Conservation (phyloP, 2,797 vertebrate species). For the Onychomys leucogaster region DNA sequence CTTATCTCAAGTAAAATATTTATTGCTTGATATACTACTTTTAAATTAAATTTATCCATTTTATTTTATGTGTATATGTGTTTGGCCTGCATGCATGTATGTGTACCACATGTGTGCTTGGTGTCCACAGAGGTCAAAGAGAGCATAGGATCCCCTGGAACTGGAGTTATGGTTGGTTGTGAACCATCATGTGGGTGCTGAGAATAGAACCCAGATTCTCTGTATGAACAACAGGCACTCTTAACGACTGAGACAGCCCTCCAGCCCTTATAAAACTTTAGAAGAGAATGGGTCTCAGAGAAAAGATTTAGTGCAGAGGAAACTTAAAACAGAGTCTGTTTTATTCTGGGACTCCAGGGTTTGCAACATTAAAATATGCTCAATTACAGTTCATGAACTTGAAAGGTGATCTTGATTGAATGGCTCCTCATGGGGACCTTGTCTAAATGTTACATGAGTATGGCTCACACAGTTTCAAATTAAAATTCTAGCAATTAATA, state of each 20-base stretch:
- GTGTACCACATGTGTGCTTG: background rate
- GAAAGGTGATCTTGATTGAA: conserved; percentile 22
- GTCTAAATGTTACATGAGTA: conserved; percentile 48
- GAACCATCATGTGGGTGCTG: background rate
- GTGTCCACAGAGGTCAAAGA: background rate
- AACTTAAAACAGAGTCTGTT: background rate
- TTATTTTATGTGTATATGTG: background rate
- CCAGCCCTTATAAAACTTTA: background rate
- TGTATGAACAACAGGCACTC: background rate
- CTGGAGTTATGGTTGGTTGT: background rate
- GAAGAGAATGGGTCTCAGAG: background rate
- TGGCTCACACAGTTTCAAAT: conserved; percentile 19
- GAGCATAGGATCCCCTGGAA: background rate
- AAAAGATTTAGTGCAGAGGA: background rate
- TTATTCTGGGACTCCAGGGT: conserved; percentile 11
- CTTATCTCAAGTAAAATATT: conserved; percentile 7
- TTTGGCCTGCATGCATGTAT: background rate
- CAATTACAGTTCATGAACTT: conserved; percentile 55
- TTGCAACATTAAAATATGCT: conserved; percentile 3
- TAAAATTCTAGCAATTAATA: conserved; percentile 64
- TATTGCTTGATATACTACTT: background rate
- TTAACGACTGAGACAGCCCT: background rate
- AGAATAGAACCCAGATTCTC: background rate
- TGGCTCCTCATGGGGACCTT: background rate
- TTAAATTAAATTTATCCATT: background rate